Conservation (phyloP, 2,113 vertebrate species). For the Phyllostomus discolor region DNA sequence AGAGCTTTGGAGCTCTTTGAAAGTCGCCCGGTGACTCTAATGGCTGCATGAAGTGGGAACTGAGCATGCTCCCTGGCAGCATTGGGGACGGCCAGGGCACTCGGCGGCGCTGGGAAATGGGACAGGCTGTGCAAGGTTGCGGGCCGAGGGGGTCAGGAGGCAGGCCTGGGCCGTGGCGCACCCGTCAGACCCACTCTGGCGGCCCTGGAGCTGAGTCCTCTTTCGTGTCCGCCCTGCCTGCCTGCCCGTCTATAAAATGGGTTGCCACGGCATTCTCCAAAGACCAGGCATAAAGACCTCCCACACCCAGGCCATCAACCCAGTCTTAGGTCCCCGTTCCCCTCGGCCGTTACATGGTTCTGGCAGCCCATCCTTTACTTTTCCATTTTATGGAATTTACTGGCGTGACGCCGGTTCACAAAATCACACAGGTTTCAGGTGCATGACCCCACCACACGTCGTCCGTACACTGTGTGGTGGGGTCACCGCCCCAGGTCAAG, state of each 20-base stretch:
- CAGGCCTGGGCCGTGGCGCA: not conserved
- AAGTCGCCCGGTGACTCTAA: constrained; percentile 77
- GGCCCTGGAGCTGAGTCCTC: not conserved
- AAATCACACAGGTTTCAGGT: too few species aligned
- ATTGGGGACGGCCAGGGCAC: not conserved
- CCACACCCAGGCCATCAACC: not conserved
- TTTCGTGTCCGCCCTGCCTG: not conserved
- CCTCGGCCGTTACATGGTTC: not conserved
- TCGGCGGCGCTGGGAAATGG: not conserved
- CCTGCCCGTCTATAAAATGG: constrained; percentile 23
- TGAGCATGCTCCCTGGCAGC: constrained; percentile 60
- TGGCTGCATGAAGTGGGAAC: constrained; percentile 81
- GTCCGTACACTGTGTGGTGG: too few species aligned
- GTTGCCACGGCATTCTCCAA: not conserved
- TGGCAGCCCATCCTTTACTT: not conserved
- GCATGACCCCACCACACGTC: too few species aligned
- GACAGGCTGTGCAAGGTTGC: not conserved
- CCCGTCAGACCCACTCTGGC: not conserved
- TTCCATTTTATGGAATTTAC: too few species aligned
- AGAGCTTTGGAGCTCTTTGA: constrained; percentile 87
- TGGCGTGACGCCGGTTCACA: too few species aligned
- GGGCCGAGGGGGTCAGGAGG: not conserved
- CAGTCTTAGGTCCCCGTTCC: not conserved
- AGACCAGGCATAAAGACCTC: not conserved
- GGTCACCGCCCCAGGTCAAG: too few species aligned